Conservation (phyloP, 2,888 invertebrate genomes). For the Lutraria lutraria region DNA sequence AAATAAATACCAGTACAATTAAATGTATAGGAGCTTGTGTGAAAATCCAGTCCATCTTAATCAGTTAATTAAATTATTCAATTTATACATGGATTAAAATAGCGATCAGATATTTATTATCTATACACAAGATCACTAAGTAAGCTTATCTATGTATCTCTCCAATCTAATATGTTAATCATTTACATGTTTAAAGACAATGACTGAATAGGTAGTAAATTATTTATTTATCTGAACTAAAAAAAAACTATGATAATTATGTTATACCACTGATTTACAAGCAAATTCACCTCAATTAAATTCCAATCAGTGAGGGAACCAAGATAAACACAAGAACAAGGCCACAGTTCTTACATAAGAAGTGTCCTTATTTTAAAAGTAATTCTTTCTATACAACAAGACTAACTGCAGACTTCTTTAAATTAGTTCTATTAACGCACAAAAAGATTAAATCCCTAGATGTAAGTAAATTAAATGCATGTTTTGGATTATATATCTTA, state of each 20-base stretch:
- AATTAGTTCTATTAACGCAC: not conserved
- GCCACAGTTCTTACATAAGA: not conserved
- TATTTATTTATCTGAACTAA: not conserved
- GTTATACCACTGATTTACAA: not conserved
- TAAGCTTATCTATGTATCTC: not conserved
- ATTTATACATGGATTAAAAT: not conserved
- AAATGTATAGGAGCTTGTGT: not conserved
- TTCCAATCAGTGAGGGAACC: slow-evolving; percentile 11
- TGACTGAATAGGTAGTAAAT: not conserved
- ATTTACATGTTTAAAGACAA: not conserved
- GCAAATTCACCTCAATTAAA: slow-evolving; percentile 9
- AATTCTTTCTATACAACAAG: not conserved
- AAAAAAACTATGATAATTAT: not conserved
- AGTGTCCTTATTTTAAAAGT: not conserved
- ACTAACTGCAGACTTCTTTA: slow-evolving; percentile 13
- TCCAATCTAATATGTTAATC: not conserved
- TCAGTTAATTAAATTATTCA: slow-evolving; percentile 4
- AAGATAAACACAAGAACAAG: not conserved
- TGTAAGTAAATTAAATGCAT: not conserved
- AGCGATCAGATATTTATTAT: not conserved
- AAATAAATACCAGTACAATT: not conserved
- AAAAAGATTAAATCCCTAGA: not conserved
- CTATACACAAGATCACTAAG: not conserved
- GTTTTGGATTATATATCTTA: not conserved
- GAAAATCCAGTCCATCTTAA: slow-evolving; percentile 11